Evolutionary conservation across 23 tunicate genomes (phyloP).

Genomic region (Oikopleura dioica): DNA sequence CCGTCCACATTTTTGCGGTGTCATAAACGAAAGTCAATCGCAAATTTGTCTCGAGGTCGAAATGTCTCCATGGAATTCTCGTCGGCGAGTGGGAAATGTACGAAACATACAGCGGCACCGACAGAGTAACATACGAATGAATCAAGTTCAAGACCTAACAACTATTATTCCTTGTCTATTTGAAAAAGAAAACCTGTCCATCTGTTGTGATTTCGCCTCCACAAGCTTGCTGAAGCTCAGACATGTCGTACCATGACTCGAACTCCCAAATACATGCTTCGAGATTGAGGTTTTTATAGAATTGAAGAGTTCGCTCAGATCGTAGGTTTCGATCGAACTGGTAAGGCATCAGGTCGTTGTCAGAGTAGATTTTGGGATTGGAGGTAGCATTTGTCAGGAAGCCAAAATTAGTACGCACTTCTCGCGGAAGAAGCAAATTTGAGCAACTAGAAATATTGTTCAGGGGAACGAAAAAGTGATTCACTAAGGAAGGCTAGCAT

Average conservation of each 20-base stretch:
- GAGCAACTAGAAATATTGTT: constrained; percentile 61
- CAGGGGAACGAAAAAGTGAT: too few species aligned
- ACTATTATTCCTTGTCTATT: background rate
- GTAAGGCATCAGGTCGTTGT: constrained; percentile 42
- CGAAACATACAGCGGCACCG: constrained; percentile 80
- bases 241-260: constrained; percentile 67
- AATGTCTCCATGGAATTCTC: constrained; percentile 80
- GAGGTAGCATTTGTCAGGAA: constrained; percentile 39
- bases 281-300: constrained; percentile 74
- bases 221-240: constrained; percentile 62
- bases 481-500: too few species aligned
- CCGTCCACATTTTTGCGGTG: constrained; percentile 82
- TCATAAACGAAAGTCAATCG: constrained; percentile 92
- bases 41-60: constrained; percentile 65
- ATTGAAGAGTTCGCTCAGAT: constrained; percentile 48
- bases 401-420: constrained; percentile 46
- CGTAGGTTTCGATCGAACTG: constrained; percentile 27
- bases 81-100: constrained; percentile 87
- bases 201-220: constrained; percentile 69
- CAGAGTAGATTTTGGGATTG: constrained; percentile 19
- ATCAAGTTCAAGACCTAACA: constrained; percentile 43
- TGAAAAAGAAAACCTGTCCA: constrained; percentile 37
- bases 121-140: constrained; percentile 76
- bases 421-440: constrained; percentile 45
- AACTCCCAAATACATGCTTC: constrained; percentile 95